Evolutionary conservation across 2,113 vertebrate genomes (phyloP), one percentile per base, ranked within the genome.

Genomic region (Solenodon paradoxus): DNA sequence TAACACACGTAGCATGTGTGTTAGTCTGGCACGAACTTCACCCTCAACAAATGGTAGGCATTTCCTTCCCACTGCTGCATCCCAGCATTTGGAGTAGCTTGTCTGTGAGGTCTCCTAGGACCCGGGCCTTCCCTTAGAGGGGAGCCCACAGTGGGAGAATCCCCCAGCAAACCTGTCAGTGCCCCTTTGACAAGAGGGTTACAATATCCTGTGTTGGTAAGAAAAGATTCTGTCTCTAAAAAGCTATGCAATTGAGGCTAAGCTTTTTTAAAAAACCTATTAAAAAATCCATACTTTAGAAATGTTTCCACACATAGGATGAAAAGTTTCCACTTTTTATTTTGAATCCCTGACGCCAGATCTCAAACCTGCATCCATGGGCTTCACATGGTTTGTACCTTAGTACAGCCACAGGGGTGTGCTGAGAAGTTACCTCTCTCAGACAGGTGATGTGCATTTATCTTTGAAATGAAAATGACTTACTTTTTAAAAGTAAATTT

Each of bases 261-360:
- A 83, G 19, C n/a, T 82, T 30, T 49, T 45, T 81, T 68, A 51
- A 42, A 77, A 89, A 87, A 84, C 47, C 40, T 47, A 3, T 75
- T 69, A 55, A n/a, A n/a, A n/a, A n/a, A n/a, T n/a, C n/a, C 19
- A 47, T 53, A 45, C 16, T 82, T 80, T 78, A 78, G 63, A 77
- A 93, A 45, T 69, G 93, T 55, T 94, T 87, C 32, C 11, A 69
- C n/a, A n/a, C n/a, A n/a, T n/a, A n/a, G n/a, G n/a, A n/a, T n/a
- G n/a, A n/a, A n/a, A n/a, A n/a, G n/a, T n/a, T n/a, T n/a, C n/a
- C n/a, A n/a, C n/a, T n/a, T n/a, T n/a, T n/a, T n/a, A n/a, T n/a
- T n/a, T n/a, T n/a, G n/a, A n/a, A n/a, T n/a, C n/a, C n/a, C n/a
- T n/a, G n/a, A n/a, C n/a, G n/a, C n/a, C n/a, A n/a, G n/a, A n/a